These are phyloP conservation scores for Hirudinaria manillensis DNA, from an alignment of 2,888 invertebrate genomes.

Conservation along the genomic window DNA sequence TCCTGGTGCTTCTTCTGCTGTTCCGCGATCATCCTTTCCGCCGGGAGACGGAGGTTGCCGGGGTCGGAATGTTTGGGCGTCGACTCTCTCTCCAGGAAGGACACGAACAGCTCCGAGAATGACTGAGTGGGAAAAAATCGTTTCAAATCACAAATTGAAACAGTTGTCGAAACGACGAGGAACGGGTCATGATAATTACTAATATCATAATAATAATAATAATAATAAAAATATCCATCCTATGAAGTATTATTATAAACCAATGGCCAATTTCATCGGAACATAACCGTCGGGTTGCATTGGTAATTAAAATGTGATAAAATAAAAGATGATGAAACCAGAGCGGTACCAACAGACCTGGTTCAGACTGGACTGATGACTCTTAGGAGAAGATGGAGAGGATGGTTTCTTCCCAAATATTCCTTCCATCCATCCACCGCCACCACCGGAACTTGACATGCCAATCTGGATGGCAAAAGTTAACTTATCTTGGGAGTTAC, in stretches of 20 bases:
- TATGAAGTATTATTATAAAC: no score
- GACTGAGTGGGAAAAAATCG: conserved; percentile 55
- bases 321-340: no score
- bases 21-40: conserved; percentile 52
- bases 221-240: conserved; percentile 3
- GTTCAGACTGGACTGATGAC: not conserved
- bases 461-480: not conserved
- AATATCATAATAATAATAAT: not conserved
- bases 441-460: conserved; percentile 5
- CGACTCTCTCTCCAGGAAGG: conserved; percentile 69
- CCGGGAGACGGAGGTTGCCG: conserved; percentile 50
- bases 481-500: not conserved
- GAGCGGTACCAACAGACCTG: conserved; percentile 1
- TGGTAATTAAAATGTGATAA: no score
- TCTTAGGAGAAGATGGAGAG: conserved; percentile 2
- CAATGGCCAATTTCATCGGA: no score
- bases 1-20: conserved; percentile 45
- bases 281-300: no score
- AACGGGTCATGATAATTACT: not conserved
- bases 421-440: conserved; percentile 18
- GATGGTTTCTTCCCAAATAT: conserved; percentile 14
- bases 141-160: not conserved
- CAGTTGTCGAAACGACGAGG: not conserved
- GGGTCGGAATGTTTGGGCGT: conserved; percentile 62
- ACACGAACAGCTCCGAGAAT: conserved; percentile 68